Base-by-base conservation (phyloP, 2,888 invertebrate genomes). In the Rhyacophila evoluta region DNA sequence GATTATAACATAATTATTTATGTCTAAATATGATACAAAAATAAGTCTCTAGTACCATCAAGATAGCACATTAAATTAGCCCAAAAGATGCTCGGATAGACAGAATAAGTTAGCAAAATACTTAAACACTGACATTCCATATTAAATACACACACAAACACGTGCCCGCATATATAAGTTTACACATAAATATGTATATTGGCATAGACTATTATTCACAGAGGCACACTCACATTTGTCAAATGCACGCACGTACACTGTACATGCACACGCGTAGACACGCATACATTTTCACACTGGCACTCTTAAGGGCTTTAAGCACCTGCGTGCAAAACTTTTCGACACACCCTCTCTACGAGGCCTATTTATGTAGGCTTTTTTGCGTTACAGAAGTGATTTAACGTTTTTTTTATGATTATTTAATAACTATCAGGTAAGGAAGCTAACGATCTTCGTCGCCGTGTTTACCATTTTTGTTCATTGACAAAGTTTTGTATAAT, bases 361-460 rank as follows among this genome's bases (percentile, higher is more conserved):
- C 55, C 10, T 8, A 25, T 55, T 55, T 55, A 55, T 25, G 55
- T 25, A 55, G 55, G 55, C 55, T 55, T 55, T 41, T 55, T 55
- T 55, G 55, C 55, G 55, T 55, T 55, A 19, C 55, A 55, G 19
- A 55, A 25, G 55, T 55, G 55, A 55, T 55, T 55, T 55, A 55
- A 55, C 55, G 55, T 55, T 55, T 55, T 41, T 33, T 33, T 55
- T 55, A 55, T 55, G 15, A 55, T 55, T 55, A 55, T 55, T 55
- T 55, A 55, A 55, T 55, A 33, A 55, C 55, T 55, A 55, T 55
- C 55, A 19, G 55, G 19, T 55, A 19, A 12, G 55, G 5, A 55
- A 55, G 15, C 5, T 55, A 55, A 55, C 55, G 55, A 55, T 55
- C 19, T 19, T 15, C 19, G 4, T 25, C 10, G 55, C 10, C 19